These are phyloP conservation scores for Drosophila aldrichi DNA, from an alignment of 2,888 invertebrate species.

Conservation along the genomic window DNA sequence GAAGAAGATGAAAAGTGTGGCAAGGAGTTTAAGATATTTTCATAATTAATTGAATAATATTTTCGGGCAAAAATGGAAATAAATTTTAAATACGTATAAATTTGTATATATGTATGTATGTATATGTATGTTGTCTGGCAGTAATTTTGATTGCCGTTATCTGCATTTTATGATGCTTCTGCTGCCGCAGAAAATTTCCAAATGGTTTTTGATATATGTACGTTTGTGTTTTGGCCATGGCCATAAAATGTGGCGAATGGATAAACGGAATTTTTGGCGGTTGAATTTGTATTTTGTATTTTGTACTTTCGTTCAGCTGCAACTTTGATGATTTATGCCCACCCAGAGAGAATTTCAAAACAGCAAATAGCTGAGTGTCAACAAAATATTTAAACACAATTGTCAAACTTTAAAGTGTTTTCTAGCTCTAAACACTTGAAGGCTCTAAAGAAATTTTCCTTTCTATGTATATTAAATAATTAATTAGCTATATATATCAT, in stretches of 20 bases:
- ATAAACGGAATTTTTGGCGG: conserved; percentile 29
- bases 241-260: conserved; percentile 68
- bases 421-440: not conserved
- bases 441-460: too few relatives aligned
- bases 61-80: conserved; percentile 51
- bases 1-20: conserved; percentile 6
- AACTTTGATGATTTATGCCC: conserved; percentile 40
- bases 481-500: not conserved
- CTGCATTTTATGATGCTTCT: conserved; percentile 78
- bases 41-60: conserved; percentile 62
- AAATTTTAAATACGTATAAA: conserved; percentile 11
- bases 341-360: conserved; percentile 8
- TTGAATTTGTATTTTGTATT: conserved; percentile 29
- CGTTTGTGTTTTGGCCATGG: conserved; percentile 41
- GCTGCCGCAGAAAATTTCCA: conserved; percentile 58
- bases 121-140: not conserved
- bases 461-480: not conserved
- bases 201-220: conserved; percentile 70
- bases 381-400: conserved; percentile 7
- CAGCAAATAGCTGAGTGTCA: not conserved
- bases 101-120: conserved; percentile 25
- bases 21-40: conserved; percentile 42
- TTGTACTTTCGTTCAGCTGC: conserved; percentile 5
- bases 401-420: not conserved
- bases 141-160: conserved; percentile 72